Base-by-base conservation (phyloP, 2,797 vertebrate genomes). In the Clarias platycephalus region DNA sequence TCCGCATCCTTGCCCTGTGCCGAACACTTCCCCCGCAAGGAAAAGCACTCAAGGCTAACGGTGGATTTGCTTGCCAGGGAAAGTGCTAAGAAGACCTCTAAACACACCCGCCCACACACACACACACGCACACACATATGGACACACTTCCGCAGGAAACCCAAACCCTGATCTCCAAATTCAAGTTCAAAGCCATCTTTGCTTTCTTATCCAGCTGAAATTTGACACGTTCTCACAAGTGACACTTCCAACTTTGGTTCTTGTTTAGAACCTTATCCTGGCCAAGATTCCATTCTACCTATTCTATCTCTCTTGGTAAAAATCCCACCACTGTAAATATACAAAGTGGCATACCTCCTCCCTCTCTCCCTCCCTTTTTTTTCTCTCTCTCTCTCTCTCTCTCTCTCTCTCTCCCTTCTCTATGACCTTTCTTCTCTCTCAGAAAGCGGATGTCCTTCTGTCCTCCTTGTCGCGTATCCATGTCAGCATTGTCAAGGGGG, bases 11-110 rank as follows among this genome's bases (percentile, higher is more conserved):
- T 90, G 88, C 83, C 84, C 88, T 89, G 64, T 63, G 88, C 83
- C 91, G 90, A 90, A 92, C 86, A 88, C 77, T 28, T 89, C 87
- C 90, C 87, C 90, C 87, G 91, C 84, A 87, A 82, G 82, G 83
- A 85, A 87, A 89, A 82, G 71, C 37, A 63, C 81, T 90, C 90
- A 93, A 93, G 90, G 90, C 88, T 91, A 90, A 83, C 58, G 82
- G 80, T 81, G 81, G 53, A 76, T 81, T 80, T 57, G 26, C 80
- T 85, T 78, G 84, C 83, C 80, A 62, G 57, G 71, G 83, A 67
- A 28, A 88, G 74, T 49, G 76, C 55, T 55, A 85, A 86, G 77
- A 87, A 82, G 71, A 86, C 83, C 86, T 89, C 68, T 80, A 83
- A 83, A 76, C 28, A 67, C 15, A 86, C 80, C 49, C 34, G 16